Evolutionary conservation across 2,888 invertebrate genomes (phyloP), one percentile per base, ranked within the genome.

Genomic region (Helleia helle): DNA sequence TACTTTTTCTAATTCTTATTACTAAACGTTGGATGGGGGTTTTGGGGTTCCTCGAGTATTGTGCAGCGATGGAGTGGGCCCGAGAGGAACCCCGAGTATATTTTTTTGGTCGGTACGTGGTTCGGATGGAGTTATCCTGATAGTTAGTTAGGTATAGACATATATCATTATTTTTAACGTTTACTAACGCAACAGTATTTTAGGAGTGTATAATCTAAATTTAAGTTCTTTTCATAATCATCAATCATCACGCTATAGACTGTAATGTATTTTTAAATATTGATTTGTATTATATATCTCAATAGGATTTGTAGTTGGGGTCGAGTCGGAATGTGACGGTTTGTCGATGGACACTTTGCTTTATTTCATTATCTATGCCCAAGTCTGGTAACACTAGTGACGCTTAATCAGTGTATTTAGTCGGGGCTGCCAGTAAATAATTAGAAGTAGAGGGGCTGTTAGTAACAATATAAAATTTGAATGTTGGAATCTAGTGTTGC

Each of bases 131-230:
- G n/a, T n/a, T n/a, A n/a, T n/a, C 47, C 41, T 44, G 38, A 46
- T 43, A 43, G 44, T 47, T 76, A 77, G 74, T 47, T 76, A 77
- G 74, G 61, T 65, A 71, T 80, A 80, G 71, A 71, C 59, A 64
- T 71, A 80, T 83, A 83, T 83, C 80, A 83, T 81, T 83, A 83
- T 77, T 72, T 83, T 79, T 79, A 81, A 81, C 62, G 65, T 72
- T 71, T 72, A 71, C 69, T 77, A 48, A 57, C 72, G 75, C 81
- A 77, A 69, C 83, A 84, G 83, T 84, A 84, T 84, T 84, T 76
- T 80, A 76, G 75, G 70, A 59, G 57, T 62, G 63, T 74, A 70
- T 76, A 71, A 58, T 58, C 66, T 80, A 76, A 74, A 73, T 72
- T 80, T 79, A 81, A 74, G 74, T 81, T 80, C 62, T 56, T 48